phyloP scores from a whole-genome alignment of 2,888 invertebrate species.

The Digitonthophagus gazella region DNA sequence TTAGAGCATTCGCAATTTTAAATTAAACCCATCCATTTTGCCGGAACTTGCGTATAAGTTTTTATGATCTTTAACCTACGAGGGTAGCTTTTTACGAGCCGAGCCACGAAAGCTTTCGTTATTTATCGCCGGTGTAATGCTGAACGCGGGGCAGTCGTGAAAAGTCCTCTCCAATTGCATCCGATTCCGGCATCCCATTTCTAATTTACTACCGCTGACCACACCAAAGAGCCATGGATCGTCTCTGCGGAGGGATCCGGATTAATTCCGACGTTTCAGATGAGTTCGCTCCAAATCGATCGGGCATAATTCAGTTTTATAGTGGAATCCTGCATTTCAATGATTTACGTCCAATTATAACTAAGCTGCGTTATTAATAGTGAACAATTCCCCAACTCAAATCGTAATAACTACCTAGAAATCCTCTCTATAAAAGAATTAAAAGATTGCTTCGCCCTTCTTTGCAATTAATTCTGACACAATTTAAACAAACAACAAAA shows the following conservation, averaged over 20 bases:
- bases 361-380: background rate
- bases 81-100: background rate
- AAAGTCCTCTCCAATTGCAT: background rate
- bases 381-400: background rate
- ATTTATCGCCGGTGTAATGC: background rate
- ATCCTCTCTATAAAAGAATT: too few species aligned
- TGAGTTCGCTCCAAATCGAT: background rate
- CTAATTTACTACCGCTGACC: background rate
- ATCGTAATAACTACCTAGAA: too few species aligned
- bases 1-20: background rate
- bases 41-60: background rate
- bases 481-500: too few species aligned
- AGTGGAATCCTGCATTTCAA: background rate
- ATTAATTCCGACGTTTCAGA: background rate
- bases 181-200: background rate
- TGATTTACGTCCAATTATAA: background rate
- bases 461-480: background rate
- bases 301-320: background rate
- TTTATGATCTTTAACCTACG: background rate
- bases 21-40: too few species aligned
- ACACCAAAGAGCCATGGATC: background rate
- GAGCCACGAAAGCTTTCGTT: background rate
- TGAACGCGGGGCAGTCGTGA: background rate
- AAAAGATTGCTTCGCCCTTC: too few species aligned
- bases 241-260: background rate